Conservation (phyloP, 2,888 invertebrate species). For the Sisyra nigra region DNA sequence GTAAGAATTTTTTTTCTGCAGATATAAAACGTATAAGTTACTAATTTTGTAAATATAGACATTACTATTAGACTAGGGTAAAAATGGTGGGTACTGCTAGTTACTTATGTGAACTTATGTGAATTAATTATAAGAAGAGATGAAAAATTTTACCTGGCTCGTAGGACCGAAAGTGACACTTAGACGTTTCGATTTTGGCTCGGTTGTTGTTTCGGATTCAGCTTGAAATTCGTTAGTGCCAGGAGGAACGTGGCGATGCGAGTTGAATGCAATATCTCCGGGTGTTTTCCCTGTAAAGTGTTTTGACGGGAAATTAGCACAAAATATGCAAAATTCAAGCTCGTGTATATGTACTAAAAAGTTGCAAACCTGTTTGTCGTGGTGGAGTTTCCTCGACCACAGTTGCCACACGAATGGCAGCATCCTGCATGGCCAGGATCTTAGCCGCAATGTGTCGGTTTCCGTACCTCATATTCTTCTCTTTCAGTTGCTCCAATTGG, state of each 20-base stretch:
- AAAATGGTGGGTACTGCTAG: too few species aligned
- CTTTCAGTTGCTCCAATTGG: constrained; percentile 64
- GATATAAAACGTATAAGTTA: too few species aligned
- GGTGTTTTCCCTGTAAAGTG: constrained; percentile 7
- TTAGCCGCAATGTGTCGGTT: constrained; percentile 58
- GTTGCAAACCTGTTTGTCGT: too few species aligned
- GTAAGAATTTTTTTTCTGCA: too few species aligned
- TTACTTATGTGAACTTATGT: too few species aligned
- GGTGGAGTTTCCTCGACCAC: constrained; percentile 3
- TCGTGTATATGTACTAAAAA: too few species aligned
- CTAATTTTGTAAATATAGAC: too few species aligned
- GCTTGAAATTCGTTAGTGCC: constrained; percentile 33
- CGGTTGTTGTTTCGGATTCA: constrained; percentile 32
- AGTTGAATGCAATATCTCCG: constrained; percentile 28
- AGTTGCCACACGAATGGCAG: constrained; percentile 33
- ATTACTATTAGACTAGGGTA: too few species aligned
- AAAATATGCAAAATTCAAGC: background rate
- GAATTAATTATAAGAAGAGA: too few species aligned
- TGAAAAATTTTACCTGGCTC: constrained; percentile 12
- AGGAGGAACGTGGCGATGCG: constrained; percentile 35
- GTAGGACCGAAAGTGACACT: constrained; percentile 33
- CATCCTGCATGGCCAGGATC: constrained; percentile 70
- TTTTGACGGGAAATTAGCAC: background rate
- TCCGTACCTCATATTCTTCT: constrained; percentile 56
- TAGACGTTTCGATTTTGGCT: constrained; percentile 21